phyloP scores from a whole-genome alignment of 2,888 invertebrate species.

The Cremastinae sp. region DNA sequence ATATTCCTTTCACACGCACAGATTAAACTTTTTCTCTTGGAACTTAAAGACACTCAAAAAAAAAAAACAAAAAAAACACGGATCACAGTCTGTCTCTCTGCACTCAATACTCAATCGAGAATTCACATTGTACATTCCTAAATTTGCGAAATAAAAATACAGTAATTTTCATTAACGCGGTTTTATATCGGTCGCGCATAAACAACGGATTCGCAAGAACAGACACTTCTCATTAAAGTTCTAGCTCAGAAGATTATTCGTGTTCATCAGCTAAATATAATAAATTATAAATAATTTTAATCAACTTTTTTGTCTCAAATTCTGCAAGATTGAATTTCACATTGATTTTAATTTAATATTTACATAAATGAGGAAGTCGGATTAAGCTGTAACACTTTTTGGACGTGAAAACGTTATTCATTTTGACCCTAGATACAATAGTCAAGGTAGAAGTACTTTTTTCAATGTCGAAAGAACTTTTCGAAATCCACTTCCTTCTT shows the following conservation, averaged over 20 bases:
- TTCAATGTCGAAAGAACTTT: conserved; percentile 26
- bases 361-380: conserved; percentile 52
- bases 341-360: conserved; percentile 26
- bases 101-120: conserved; percentile 68
- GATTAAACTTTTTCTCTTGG: conserved; percentile 43
- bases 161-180: conserved; percentile 46
- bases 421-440: conserved; percentile 43
- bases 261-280: neutral
- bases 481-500: conserved; percentile 1
- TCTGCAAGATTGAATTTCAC: conserved; percentile 24
- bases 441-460: conserved; percentile 36
- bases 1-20: conserved; percentile 15
- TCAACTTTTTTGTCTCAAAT: conserved; percentile 22
- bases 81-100: conserved; percentile 79
- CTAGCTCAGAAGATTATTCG: too few species aligned
- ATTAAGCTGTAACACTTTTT: conserved; percentile 48
- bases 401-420: conserved; percentile 40
- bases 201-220: neutral
- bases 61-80: conserved; percentile 75
- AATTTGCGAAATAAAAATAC: conserved; percentile 38
- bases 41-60: conserved; percentile 71
- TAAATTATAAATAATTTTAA: conserved; percentile 25
- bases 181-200: conserved; percentile 16
- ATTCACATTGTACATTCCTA: conserved; percentile 36
- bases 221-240: neutral